These are phyloP conservation scores for Tetramorium alpestre DNA, from an alignment of 1,140 invertebrate species.

Conservation along the genomic window DNA sequence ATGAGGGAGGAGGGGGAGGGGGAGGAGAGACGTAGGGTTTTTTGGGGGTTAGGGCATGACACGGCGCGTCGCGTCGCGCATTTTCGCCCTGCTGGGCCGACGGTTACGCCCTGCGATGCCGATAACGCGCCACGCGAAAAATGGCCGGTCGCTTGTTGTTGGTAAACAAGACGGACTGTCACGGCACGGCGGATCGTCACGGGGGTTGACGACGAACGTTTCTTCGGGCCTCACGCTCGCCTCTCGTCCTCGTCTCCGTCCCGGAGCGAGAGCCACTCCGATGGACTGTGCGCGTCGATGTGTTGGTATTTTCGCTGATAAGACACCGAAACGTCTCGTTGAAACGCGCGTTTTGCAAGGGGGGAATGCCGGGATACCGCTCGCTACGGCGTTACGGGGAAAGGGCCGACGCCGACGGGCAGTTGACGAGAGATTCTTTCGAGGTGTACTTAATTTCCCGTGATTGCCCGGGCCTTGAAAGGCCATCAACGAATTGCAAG, in stretches of 20 bases:
- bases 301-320: not conserved
- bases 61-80: not conserved
- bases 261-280: not conserved
- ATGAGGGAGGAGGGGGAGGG: not conserved
- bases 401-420: not conserved
- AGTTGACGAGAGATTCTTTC: not conserved
- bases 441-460: not conserved
- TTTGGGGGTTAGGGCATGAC: conserved; percentile 51
- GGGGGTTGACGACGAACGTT: not conserved
- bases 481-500: not conserved
- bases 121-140: conserved; percentile 70
- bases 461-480: not conserved
- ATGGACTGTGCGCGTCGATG: too few species aligned
- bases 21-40: not conserved
- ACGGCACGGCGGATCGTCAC: not conserved
- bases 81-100: conserved; percentile 37
- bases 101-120: conserved; percentile 77
- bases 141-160: conserved; percentile 76
- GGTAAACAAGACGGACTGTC: conserved; percentile 72
- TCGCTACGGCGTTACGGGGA: not conserved
- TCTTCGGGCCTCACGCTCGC: not conserved
- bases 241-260: too few species aligned
- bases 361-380: not conserved
- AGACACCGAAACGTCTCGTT: not conserved
- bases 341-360: not conserved